phyloP scores from a whole-genome alignment of 2,888 invertebrate genomes.

The Lasioglossum morio region DNA sequence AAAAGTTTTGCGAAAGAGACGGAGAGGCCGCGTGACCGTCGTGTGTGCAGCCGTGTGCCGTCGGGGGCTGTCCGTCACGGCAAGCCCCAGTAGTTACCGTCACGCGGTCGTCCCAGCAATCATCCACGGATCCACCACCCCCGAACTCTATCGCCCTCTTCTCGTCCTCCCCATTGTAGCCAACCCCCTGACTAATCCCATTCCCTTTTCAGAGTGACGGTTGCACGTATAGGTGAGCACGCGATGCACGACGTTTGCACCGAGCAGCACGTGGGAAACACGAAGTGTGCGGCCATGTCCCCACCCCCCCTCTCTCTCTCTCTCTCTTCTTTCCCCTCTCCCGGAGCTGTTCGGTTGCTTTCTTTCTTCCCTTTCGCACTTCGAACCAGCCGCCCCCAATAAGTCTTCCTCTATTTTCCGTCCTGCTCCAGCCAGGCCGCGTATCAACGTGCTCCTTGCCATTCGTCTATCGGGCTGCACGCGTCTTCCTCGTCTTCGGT shows the following conservation, averaged over 20 bases:
- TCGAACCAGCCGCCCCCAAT: neutral
- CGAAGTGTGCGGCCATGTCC: conserved; percentile 76
- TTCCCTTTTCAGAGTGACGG: conserved; percentile 80
- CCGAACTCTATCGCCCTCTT: conserved; percentile 52
- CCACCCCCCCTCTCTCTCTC: conserved; percentile 26
- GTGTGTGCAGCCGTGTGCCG: conserved; percentile 65
- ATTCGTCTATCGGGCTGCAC: conserved; percentile 3
- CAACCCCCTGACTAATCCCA: conserved; percentile 81
- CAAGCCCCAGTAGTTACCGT: conserved; percentile 83
- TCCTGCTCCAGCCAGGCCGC: neutral
- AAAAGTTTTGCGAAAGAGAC: conserved; percentile 73
- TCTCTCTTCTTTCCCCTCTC: too few relatives aligned
- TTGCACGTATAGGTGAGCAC: conserved; percentile 80
- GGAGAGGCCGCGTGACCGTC: conserved; percentile 76
- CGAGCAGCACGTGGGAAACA: conserved; percentile 81
- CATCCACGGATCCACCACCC: conserved; percentile 76
- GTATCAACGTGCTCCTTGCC: neutral
- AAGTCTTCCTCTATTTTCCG: conserved; percentile 5
- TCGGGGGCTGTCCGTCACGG: conserved; percentile 72
- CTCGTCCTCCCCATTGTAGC: conserved; percentile 66
- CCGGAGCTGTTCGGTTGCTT: neutral
- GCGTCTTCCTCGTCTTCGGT: conserved; percentile 24
- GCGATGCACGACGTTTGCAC: conserved; percentile 77
- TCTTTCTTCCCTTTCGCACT: neutral
- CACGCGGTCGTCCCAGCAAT: conserved; percentile 81